Base-by-base conservation (phyloP, 2,113 vertebrate genomes). In the Notarius quadriscutis region DNA sequence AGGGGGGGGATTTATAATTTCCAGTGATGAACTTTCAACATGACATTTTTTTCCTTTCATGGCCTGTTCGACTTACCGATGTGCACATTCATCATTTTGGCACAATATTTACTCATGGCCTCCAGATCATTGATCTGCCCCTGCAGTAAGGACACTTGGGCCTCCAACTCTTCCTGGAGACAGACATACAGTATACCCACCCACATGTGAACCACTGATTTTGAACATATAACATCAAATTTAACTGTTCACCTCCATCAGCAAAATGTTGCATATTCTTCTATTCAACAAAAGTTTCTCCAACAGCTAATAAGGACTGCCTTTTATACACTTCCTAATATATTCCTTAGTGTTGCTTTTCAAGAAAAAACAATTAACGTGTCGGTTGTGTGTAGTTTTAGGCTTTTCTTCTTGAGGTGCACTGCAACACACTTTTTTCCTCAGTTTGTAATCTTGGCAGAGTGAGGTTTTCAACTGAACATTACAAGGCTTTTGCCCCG, bases 51-150 rank as follows among this genome's bases (percentile, higher is more conserved):
- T 11, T 22, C 50, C 65, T 18, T 14, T 53, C 20, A 18, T 22
- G n/a, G 18, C 4, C 22, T n/a, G 14, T 58, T 63, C 67, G 25
- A 96, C 97, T 97, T 93, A 99, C 98, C 97, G 71, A 99, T 97
- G 92, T 99, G 98, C 0, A 92, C 92, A 89, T 98, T 98, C 98
- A 99, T 99, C 96, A 97, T 98, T 93, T 97, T 99, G 2, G 98
- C 97, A 83, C 98, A 99, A 88, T 97, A 99, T 93, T 99, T 99
- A 95, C 97, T 99, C 98, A 99, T 99, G 86, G 98, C 98, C 90
- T 98, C 98, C 88, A 99, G 94, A 93, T 99, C 97, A 0, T 99
- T 99, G 91, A 99, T 95, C 90, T 99, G 98, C 83, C 98, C 98
- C 93, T 99, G 98, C 18, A 99, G 96, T 92, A 99, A 99, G 7